Evolutionary conservation across 2,113 vertebrate genomes (phyloP).

Genomic region (Neodon shergylaensis): DNA sequence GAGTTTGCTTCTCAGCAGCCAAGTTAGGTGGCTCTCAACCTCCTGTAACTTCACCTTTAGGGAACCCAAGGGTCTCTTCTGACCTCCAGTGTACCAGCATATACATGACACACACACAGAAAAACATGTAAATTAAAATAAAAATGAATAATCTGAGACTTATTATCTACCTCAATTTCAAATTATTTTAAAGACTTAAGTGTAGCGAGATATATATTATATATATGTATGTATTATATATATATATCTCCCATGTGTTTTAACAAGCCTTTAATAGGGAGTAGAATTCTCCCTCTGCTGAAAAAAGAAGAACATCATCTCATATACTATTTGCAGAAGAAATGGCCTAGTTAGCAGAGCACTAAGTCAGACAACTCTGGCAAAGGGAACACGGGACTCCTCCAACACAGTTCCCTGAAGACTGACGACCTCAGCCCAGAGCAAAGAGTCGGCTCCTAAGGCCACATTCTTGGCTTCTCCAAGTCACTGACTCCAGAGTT

Average conservation of each 20-base stretch:
- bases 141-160: background rate
- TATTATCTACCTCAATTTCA: background rate
- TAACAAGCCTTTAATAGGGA: background rate
- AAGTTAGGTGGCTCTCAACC: background rate
- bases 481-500: background rate
- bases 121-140: background rate
- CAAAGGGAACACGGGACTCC: background rate
- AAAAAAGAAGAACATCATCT: background rate
- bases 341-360: background rate
- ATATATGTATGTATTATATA: too few relatives aligned
- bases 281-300: background rate
- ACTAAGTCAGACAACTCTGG: background rate
- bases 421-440: background rate
- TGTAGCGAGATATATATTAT: background rate
- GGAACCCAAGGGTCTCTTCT: background rate
- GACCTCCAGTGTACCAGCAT: background rate
- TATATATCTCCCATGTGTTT: background rate
- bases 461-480: background rate
- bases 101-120: background rate
- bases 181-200: background rate
- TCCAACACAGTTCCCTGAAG: background rate
- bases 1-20: background rate
- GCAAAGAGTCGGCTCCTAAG: background rate
- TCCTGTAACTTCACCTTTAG: background rate
- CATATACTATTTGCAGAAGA: too few relatives aligned